Conservation (phyloP, 2,888 invertebrate genomes). For the Tipula lateralis region DNA sequence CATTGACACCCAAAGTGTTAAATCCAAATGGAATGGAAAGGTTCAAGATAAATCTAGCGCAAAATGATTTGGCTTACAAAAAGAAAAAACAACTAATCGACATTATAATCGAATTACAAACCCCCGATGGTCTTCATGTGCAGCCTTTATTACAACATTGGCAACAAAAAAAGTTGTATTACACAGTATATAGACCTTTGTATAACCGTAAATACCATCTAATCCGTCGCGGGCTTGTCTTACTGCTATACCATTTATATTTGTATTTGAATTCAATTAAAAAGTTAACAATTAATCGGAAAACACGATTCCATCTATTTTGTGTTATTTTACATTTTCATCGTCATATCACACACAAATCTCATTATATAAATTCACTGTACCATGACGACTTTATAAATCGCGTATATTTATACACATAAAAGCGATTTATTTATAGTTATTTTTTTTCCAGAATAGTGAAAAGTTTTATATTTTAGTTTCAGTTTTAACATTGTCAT, state of each 20-base stretch:
- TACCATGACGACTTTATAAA: neutral
- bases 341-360: neutral
- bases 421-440: neutral
- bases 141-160: neutral
- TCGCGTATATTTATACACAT: neutral
- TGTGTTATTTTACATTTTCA: neutral
- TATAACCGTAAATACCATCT: neutral
- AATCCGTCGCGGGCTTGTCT: neutral
- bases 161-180: neutral
- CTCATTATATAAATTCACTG: conserved; percentile 4
- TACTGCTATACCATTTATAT: neutral
- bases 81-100: no score
- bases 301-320: neutral
- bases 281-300: neutral
- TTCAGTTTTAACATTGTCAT: conserved; percentile 3
- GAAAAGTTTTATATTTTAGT: neutral
- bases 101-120: no score
- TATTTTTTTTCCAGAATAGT: neutral
- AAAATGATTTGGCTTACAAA: no score
- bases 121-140: neutral
- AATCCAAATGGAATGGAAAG: no score
- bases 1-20: no score
- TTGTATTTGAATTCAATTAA: neutral
- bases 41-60: no score
- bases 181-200: neutral